These are phyloP conservation scores for Eumeta japonica DNA, from an alignment of 1,140 invertebrate species.

Conservation along the genomic window DNA sequence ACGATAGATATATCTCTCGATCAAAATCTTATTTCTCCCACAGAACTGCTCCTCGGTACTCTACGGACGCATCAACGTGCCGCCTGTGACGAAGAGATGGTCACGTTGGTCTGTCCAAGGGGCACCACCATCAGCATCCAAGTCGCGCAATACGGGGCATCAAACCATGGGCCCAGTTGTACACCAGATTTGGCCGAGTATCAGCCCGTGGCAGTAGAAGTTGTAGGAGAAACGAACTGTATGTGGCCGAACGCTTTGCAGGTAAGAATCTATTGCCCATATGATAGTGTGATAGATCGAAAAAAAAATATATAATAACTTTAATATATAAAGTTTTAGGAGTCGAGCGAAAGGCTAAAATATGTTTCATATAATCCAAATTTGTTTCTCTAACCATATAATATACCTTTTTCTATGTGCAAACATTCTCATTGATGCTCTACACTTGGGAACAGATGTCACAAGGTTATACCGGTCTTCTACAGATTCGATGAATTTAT, in stretches of 20 bases:
- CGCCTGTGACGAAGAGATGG: conserved; percentile 82
- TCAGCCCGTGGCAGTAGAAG: conserved; percentile 51
- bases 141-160: conserved; percentile 63
- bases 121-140: conserved; percentile 87
- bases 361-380: not conserved
- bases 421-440: no score
- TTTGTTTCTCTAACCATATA: no score
- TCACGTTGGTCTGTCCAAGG: conserved; percentile 79
- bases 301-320: not conserved
- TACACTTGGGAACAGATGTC: no score
- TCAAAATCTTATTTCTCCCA: conserved; percentile 7
- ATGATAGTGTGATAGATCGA: not conserved
- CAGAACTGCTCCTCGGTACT: conserved; percentile 84
- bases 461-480: no score
- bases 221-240: conserved; percentile 51
- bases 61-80: conserved; percentile 84
- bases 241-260: conserved; percentile 57
- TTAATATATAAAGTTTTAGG: not conserved
- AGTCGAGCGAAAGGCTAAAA: not conserved
- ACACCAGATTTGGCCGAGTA: conserved; percentile 73
- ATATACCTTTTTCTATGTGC: no score
- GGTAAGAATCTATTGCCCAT: conserved; percentile 53
- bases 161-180: conserved; percentile 59
- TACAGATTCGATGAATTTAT: no score
- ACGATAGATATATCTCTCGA: not conserved